Evolutionary conservation across 2,888 invertebrate species (phyloP).

Genomic region (Tipula unca): DNA sequence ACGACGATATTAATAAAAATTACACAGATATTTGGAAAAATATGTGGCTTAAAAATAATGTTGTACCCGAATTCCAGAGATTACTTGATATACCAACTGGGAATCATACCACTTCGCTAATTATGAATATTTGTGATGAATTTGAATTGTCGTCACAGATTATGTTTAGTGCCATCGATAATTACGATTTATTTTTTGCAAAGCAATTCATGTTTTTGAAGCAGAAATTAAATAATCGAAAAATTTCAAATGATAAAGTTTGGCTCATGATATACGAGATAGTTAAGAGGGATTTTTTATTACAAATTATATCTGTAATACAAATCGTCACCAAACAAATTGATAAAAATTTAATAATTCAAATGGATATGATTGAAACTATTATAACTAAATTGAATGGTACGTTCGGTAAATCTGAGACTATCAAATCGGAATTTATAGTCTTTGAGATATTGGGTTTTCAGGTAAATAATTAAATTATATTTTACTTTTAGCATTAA

Average conservation of each 20-base stretch:
- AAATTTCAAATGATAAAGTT: background rate
- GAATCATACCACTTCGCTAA: background rate
- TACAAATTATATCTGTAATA: background rate
- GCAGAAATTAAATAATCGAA: background rate
- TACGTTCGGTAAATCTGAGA: background rate
- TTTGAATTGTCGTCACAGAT: constrained; percentile 19
- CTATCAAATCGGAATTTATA: constrained; percentile 8
- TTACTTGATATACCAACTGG: background rate
- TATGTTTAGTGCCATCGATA: constrained; percentile 21
- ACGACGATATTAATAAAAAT: background rate
- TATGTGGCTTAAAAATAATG: background rate
- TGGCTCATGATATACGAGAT: background rate
- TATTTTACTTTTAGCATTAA: background rate
- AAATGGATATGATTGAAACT: background rate
- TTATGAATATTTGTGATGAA: constrained; percentile 18
- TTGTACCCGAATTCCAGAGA: background rate
- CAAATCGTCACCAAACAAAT: constrained; percentile 19
- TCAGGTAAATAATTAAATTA: background rate
- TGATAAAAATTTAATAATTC: background rate
- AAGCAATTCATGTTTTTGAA: background rate
- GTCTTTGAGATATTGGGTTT: constrained; percentile 19
- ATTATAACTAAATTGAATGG: background rate
- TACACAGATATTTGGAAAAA: background rate
- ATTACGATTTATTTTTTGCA: constrained; percentile 4
- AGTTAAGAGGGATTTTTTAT: background rate